A percentile compares a stretch with the other conserved stretches of the same genome.
Evolutionary conservation across 2,888 invertebrate genomes (phyloP).

Genomic region (Cephus pulcher): DNA sequence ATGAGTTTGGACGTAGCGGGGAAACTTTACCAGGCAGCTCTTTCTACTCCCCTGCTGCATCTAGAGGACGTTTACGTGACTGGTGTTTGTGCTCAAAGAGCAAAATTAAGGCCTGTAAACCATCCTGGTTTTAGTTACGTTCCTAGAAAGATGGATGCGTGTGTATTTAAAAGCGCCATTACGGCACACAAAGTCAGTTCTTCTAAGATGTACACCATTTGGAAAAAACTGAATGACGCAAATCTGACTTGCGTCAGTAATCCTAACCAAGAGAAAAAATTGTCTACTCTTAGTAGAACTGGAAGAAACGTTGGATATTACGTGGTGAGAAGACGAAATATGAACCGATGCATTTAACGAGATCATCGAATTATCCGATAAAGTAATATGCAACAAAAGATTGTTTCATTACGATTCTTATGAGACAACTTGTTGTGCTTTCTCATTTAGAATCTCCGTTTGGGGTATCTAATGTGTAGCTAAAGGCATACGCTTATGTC

Average conservation of each 20-base stretch:
- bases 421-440: not conserved
- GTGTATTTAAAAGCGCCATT: constrained; percentile 69
- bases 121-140: constrained; percentile 75
- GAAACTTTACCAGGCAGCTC: constrained; percentile 75
- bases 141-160: constrained; percentile 67
- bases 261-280: constrained; percentile 33
- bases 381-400: not conserved
- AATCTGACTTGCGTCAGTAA: constrained; percentile 40
- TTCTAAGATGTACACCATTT: constrained; percentile 65
- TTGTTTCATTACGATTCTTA: not conserved
- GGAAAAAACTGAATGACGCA: constrained; percentile 53
- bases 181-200: constrained; percentile 71
- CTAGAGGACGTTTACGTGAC: constrained; percentile 84
- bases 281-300: constrained; percentile 36
- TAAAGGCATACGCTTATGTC: not conserved
- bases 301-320: constrained; percentile 51
- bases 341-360: constrained; percentile 33
- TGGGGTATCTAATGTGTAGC: not conserved
- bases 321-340: constrained; percentile 40
- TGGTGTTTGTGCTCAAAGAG: constrained; percentile 76
- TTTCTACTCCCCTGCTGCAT: constrained; percentile 78
- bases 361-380: not conserved
- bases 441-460: not conserved
- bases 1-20: constrained; percentile 77
- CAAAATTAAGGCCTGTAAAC: constrained; percentile 72